Evolutionary conservation across 2,797 vertebrate genomes (phyloP).

Genomic region (Neomorphus geoffroyi): DNA sequence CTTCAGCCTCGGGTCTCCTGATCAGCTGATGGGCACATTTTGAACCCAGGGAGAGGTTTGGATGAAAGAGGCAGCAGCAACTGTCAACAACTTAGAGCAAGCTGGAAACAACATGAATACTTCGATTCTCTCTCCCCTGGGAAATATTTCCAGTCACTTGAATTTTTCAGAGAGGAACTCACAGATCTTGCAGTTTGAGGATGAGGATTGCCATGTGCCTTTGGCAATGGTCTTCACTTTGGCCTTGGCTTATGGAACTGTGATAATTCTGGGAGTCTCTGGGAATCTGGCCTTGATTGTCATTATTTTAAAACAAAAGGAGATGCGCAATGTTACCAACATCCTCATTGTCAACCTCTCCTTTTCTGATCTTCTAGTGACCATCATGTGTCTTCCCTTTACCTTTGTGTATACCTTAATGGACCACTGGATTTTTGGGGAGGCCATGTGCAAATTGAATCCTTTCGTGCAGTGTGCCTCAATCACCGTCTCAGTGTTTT

Average conservation of each 20-base stretch:
- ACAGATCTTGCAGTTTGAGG: constrained; percentile 66
- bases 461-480: constrained; percentile 86
- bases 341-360: constrained; percentile 89
- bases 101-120: constrained; percentile 68
- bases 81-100: neutral
- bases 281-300: constrained; percentile 86
- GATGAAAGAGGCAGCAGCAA: neutral
- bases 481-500: constrained; percentile 86
- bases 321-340: constrained; percentile 89
- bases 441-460: constrained; percentile 87
- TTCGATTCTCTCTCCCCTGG: constrained; percentile 45
- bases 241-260: constrained; percentile 83
- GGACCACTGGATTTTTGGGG: constrained; percentile 90
- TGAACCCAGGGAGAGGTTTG: neutral
- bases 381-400: constrained; percentile 87
- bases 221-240: constrained; percentile 82
- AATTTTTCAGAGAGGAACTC: constrained; percentile 73
- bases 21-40: neutral
- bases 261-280: constrained; percentile 84
- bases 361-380: constrained; percentile 85
- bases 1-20: neutral
- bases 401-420: constrained; percentile 89
- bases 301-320: constrained; percentile 85
- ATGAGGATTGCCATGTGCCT: constrained; percentile 76
- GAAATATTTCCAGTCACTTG: constrained; percentile 65